Evolutionary conservation across 2,113 vertebrate species (phyloP), one percentile per base, ranked within the genome.

Genomic region (Ploceus nigricollis): DNA sequence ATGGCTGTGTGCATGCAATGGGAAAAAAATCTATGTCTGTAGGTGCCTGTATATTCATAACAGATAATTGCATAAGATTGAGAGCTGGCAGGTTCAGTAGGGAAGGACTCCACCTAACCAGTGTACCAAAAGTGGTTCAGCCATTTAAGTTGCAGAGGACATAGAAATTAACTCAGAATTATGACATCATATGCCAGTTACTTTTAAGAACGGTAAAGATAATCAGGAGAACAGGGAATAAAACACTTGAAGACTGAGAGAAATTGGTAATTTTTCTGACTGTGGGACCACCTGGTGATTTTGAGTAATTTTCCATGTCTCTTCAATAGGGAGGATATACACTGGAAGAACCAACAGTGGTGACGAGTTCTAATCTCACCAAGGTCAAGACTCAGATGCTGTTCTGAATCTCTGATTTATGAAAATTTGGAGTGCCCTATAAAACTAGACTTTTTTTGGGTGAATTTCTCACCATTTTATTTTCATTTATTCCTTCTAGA

Each of bases 1-100:
- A 77, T 90, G 75, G 2, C 79, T 96, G 83, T 88, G 69, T 96
- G 87, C 54, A 91, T 93, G 87, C 57, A 79, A 31, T 22, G 73
- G 6, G 8, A 40, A 51, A 61, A 37, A 28, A 27, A 50, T 83
- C 44, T n/a, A 6, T 73, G 27, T 81, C 53, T 92, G 69, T 86
- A 95, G 64, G 80, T 93, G 37, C 50, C 27, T 94, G 35, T 93
- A 28, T 87, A 53, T 83, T 95, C 73, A 48, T 87, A 92, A 91
- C 39, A 90, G 77, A 79, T 87, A 93, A 89, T 71, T 94, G 60
- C 30, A 50, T 51, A 77, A 75, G 64, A 75, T 18, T 75, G 84
- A 87, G 39, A 53, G 50, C 64, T 72, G 54, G 51, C 83, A 92
- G 73, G 37, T 60, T 95, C 70, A 47, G 50, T 77, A 83, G 82